Evolutionary conservation across 1,140 invertebrate species (phyloP), one percentile per base, ranked within the genome.

Genomic region (Bombus confusus): DNA sequence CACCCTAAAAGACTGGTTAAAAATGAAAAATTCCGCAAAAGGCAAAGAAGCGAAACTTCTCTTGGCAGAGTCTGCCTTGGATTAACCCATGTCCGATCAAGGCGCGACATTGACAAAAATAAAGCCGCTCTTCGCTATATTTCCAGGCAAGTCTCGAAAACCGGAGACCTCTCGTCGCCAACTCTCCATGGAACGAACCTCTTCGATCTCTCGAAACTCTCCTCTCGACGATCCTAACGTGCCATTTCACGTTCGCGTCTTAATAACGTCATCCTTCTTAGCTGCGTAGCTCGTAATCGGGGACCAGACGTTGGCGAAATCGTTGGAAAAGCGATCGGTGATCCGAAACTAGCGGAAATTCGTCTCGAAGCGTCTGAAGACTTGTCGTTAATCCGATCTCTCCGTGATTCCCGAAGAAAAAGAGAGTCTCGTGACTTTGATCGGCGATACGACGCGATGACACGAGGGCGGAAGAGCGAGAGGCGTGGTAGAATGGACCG

Each of bases 311-410:
- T 74, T 34, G 9, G n/a, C 31, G 22, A 74, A 64, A 75, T 74
- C 71, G n/a, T 25, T 41, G 25, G n/a, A 1, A 41, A 22, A 39
- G 8, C 12, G 5, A 37, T 28, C 25, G 6, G 2, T 28, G 80
- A 37, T 22, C 25, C 22, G 66, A 25, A 41, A 68, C 62, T 39
- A 12, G 39, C 41, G n/a, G 75, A 78, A 69, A 57, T n/a, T 69
- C 47, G 62, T 47, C 28, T n/a, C 13, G 47, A 28, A 41, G 52
- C 37, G 43, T 28, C 43, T 85, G 68, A 0, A 59, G 84, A 82
- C 87, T 62, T 12, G 87, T 89, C 88, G 87, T 89, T 89, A 89
- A 85, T 68, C 83, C 74, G 83, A 85, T 82, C 87, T 76, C 18
- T 9, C 72, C 6, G 75, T 2, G 41, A 31, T 31, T 18, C 15